phyloP scores from a whole-genome alignment of 2,113 vertebrate genomes.

The Lepus americanus region DNA sequence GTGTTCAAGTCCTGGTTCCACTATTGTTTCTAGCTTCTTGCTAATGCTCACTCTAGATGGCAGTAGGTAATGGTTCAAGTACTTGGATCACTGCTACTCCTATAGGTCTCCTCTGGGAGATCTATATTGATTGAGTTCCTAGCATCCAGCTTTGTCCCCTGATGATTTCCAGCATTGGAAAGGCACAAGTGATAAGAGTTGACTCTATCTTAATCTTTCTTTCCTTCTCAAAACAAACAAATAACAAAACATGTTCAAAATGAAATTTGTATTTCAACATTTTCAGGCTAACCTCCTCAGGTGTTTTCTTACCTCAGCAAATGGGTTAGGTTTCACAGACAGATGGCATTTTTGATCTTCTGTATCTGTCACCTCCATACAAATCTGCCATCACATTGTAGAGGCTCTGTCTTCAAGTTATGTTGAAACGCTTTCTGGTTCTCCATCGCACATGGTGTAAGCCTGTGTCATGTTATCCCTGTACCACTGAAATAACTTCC shows the following conservation, averaged over 20 bases:
- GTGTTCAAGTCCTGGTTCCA: too few species aligned
- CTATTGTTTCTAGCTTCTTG: too few species aligned
- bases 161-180: too few species aligned
- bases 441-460: not conserved
- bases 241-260: not conserved
- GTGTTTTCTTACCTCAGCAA: not conserved
- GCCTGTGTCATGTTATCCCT: not conserved
- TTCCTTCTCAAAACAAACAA: too few species aligned
- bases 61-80: too few species aligned
- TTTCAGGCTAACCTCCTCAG: not conserved
- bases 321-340: not conserved
- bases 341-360: not conserved
- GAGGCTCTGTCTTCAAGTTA: not conserved
- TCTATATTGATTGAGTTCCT: too few species aligned
- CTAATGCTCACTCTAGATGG: too few species aligned
- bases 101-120: too few species aligned
- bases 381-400: not conserved
- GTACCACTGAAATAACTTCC: not conserved
- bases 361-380: not conserved
- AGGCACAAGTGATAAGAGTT: too few species aligned
- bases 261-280: not conserved
- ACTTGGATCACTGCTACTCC: too few species aligned
- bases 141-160: too few species aligned
- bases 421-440: not conserved
- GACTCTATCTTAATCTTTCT: too few species aligned